Evolutionary conservation across 2,888 invertebrate genomes (phyloP).

Genomic region (Pycnomerus fuliginosus): DNA sequence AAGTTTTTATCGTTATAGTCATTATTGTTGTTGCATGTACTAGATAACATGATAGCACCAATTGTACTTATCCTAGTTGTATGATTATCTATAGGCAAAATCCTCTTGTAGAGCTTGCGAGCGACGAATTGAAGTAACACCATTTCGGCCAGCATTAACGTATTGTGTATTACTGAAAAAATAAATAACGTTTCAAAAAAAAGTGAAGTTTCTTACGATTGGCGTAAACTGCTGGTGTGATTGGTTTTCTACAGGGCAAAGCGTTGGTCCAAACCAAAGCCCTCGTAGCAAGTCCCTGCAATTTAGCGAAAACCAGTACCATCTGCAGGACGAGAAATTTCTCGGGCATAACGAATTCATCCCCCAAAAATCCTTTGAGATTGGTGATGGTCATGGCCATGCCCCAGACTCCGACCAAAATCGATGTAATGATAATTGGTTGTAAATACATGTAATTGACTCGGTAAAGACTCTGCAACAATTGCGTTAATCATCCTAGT

Average conservation of each 20-base stretch:
- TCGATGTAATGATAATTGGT: slow-evolving; percentile 64
- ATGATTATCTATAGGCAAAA: slow-evolving; percentile 41
- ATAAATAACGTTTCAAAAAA: slow-evolving; percentile 2
- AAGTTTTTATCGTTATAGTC: slow-evolving; percentile 16
- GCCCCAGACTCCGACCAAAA: slow-evolving; percentile 69
- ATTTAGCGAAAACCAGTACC: slow-evolving; percentile 66
- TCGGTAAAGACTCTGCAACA: slow-evolving; percentile 59
- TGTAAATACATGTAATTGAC: slow-evolving; percentile 64
- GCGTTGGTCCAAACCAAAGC: slow-evolving; percentile 57
- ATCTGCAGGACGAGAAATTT: slow-evolving; percentile 64
- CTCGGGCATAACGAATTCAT: slow-evolving; percentile 49
- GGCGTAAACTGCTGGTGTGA: slow-evolving; percentile 66
- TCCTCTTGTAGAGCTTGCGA: slow-evolving; percentile 60
- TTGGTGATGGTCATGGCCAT: slow-evolving; percentile 64
- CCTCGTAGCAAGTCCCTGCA: slow-evolving; percentile 64
- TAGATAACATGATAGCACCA: slow-evolving; percentile 28
- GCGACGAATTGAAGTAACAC: slow-evolving; percentile 64
- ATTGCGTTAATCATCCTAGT: no score
- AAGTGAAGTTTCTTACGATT: slow-evolving; percentile 57
- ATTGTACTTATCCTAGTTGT: slow-evolving; percentile 28
- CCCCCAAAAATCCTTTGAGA: slow-evolving; percentile 52
- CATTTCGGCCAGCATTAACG: slow-evolving; percentile 69
- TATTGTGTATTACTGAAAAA: slow-evolving; percentile 67
- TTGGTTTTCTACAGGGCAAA: slow-evolving; percentile 64
- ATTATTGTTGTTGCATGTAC: slow-evolving; percentile 21